These are phyloP conservation scores for Nowickia ferox DNA, from an alignment of 2,888 invertebrate species.

Conservation along the genomic window DNA sequence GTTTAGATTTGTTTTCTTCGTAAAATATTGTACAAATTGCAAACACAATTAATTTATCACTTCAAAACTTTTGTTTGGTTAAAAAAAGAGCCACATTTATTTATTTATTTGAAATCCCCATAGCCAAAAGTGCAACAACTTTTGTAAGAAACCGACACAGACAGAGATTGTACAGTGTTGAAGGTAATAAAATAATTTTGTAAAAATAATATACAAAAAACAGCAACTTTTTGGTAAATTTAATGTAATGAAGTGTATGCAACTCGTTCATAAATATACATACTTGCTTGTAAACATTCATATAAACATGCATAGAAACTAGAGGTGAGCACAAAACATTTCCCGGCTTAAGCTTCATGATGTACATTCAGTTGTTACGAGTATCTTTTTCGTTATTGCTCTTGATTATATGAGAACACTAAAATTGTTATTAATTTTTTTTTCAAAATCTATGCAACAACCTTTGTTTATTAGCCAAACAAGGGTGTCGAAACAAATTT, in stretches of 20 bases:
- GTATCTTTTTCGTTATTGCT: too few relatives aligned
- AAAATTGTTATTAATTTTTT: too few relatives aligned
- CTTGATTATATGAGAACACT: too few relatives aligned
- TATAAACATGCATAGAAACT: neutral
- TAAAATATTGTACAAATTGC: conserved; percentile 4
- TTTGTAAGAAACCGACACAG: neutral
- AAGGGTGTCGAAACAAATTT: too few relatives aligned
- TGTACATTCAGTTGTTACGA: too few relatives aligned
- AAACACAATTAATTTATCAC: conserved; percentile 20
- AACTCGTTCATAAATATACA: neutral
- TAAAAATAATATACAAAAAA: conserved; percentile 12
- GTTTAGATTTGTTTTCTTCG: neutral
- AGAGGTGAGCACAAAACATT: too few relatives aligned
- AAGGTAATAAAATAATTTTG: conserved; percentile 55
- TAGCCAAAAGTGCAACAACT: conserved; percentile 19
- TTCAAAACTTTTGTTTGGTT: conserved; percentile 10
- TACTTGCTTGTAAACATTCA: neutral
- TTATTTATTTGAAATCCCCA: conserved; percentile 29
- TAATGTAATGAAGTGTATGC: conserved; percentile 39
- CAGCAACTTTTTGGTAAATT: conserved; percentile 38
- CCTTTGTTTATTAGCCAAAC: too few relatives aligned
- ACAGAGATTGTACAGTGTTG: conserved; percentile 27
- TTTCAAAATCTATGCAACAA: too few relatives aligned
- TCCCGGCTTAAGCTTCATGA: too few relatives aligned
- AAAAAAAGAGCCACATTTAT: conserved; percentile 15